Conservation (phyloP, 1,140 invertebrate species). For the Pogonus chalceus region DNA sequence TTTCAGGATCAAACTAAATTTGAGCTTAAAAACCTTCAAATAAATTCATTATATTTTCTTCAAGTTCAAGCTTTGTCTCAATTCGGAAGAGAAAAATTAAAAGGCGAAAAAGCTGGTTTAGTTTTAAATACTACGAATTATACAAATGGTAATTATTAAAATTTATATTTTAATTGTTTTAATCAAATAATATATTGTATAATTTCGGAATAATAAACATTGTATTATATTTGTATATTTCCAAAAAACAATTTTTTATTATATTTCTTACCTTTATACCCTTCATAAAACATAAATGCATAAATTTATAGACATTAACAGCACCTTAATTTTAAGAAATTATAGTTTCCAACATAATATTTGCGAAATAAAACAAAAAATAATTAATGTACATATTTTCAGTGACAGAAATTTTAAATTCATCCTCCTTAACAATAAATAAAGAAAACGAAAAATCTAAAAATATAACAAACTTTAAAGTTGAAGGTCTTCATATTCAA, state of each 20-base stretch:
- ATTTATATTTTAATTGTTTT: not conserved
- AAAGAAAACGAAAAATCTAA: slow-evolving; percentile 20
- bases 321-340: too few species aligned
- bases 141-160: slow-evolving; percentile 29
- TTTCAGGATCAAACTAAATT: slow-evolving; percentile 47
- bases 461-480: slow-evolving; percentile 29
- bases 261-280: too few species aligned
- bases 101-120: slow-evolving; percentile 53
- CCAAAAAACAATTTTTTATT: too few species aligned
- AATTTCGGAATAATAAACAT: too few species aligned
- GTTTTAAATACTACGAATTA: slow-evolving; percentile 53
- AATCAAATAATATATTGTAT: too few species aligned
- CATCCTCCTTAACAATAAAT: not conserved
- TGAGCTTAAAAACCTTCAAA: slow-evolving; percentile 48
- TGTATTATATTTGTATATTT: too few species aligned
- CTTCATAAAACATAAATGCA: too few species aligned
- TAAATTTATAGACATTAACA: too few species aligned
- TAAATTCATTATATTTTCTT: slow-evolving; percentile 56
- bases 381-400: not conserved
- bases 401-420: slow-evolving; percentile 12
- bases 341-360: not conserved
- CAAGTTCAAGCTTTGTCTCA: slow-evolving; percentile 59
- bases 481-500: slow-evolving; percentile 38
- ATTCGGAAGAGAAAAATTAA: slow-evolving; percentile 50
- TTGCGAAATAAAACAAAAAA: not conserved